Base-by-base conservation (phyloP, 2,797 vertebrate species). In the Chiroxiphia lanceolata region DNA sequence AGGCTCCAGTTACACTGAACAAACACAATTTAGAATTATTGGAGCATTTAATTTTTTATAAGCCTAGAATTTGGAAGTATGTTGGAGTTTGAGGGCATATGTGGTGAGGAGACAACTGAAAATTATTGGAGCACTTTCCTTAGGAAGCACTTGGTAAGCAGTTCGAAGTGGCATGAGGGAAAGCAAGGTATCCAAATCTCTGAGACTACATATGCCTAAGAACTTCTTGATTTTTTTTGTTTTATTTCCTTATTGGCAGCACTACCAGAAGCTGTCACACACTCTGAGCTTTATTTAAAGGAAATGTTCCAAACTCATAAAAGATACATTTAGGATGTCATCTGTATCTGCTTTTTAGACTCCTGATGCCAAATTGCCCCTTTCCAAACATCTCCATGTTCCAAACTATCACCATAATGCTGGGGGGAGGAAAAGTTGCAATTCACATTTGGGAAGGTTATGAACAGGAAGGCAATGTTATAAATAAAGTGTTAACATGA, bases 11-110 rank as follows among this genome's bases (percentile, higher is more conserved):
- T 93, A 45, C 69, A 74, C 70, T 75, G 91, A 92, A 91, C 90
- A 95, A 87, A 86, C 93, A 94, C 86, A 88, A 91, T 96, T 97
- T 96, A 92, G 94, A 96, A 94, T 97, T 96, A 97, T 89, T 95
- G 90, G 93, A 94, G 93, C 95, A 95, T 97, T 96, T 95, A 95
- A 93, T 82, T 86, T 95, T 95, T 96, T 94, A 95, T 96, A 95
- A 92, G 83, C 85, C 84, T 94, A 89, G 80, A 84, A 89, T 95
- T 91, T 93, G 87, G 78, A 95, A 93, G 71, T 69, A 54, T 56
- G 34, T 81, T 91, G 77, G 90, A 22, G 13, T 94, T 96, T 0
- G 25, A 94, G 91, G 92, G 85, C 89, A 38, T 89, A 81, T 54
- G 90, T 85, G 78, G 84, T 92, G 8, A 91, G 90, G 54, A 91